Conservation (phyloP, 2,797 vertebrate species). For the Gambelia wislizenii region DNA sequence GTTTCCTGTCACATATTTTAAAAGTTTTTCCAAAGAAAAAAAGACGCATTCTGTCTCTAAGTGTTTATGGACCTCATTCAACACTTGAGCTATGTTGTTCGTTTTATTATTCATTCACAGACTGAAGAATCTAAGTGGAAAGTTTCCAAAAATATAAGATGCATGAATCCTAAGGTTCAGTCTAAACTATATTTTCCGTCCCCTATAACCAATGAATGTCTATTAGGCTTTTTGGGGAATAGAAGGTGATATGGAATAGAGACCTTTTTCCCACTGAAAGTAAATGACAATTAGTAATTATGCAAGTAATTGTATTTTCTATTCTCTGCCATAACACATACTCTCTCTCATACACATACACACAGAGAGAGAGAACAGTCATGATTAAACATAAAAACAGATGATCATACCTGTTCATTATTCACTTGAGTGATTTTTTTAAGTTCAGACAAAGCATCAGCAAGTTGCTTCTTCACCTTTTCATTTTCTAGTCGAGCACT, state of each 20-base stretch:
- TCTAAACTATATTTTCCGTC: neutral
- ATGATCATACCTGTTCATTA: slow-evolving; percentile 78
- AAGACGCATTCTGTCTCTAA: neutral
- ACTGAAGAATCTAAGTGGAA: neutral
- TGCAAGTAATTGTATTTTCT: neutral
- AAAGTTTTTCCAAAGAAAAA: neutral
- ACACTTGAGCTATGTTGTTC: neutral
- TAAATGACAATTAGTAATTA: neutral
- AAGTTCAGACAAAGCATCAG: slow-evolving; percentile 85
- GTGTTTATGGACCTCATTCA: neutral
- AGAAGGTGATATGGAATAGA: neutral
- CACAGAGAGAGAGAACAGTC: too few relatives aligned
- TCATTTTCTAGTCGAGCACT: slow-evolving; percentile 90
- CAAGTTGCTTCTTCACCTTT: slow-evolving; percentile 86
- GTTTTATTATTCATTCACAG: neutral
- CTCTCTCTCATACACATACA: too few relatives aligned
- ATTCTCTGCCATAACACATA: too few relatives aligned
- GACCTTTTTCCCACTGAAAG: neutral
- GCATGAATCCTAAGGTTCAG: neutral
- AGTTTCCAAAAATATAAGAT: neutral
- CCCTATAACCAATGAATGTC: neutral
- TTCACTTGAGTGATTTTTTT: slow-evolving; percentile 79
- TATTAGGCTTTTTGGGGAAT: too few relatives aligned
- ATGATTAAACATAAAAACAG: neutral
- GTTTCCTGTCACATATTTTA: neutral